Conservation (phyloP, 2,113 vertebrate species). For the Ibidorhyncha struthersii region DNA sequence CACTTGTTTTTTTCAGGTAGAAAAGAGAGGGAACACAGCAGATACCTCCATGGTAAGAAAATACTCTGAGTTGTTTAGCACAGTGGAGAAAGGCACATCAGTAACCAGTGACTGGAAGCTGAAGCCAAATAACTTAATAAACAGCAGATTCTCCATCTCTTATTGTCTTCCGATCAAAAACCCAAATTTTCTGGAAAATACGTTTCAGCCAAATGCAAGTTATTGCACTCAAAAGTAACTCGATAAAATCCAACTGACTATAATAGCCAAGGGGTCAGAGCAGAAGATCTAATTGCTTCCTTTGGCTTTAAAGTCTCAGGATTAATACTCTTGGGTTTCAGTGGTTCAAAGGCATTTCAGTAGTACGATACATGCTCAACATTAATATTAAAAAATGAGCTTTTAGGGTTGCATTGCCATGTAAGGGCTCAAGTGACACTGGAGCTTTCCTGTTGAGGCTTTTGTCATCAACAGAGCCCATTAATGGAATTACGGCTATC, state of each 20-base stretch:
- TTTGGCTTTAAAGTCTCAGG: background rate
- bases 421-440: background rate
- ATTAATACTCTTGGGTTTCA: background rate
- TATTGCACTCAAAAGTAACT: background rate
- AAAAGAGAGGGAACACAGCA: background rate
- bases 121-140: conserved; percentile 36
- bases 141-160: background rate
- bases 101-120: background rate
- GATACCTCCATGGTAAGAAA: background rate
- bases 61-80: background rate
- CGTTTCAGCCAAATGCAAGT: background rate
- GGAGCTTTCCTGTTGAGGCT: conserved; percentile 35
- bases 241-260: background rate
- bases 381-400: conserved; percentile 21
- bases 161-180: background rate
- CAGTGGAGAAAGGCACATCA: background rate
- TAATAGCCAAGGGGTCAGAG: conserved; percentile 13
- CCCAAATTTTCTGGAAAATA: background rate
- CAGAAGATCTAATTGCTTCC: conserved; percentile 17
- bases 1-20: background rate
- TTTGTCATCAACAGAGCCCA: conserved; percentile 10
- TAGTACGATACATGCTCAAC: background rate
- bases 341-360: background rate
- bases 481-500: conserved; percentile 29
- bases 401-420: background rate